Evolutionary conservation across 2,113 vertebrate genomes (phyloP).

Genomic region (Mola mola): DNA sequence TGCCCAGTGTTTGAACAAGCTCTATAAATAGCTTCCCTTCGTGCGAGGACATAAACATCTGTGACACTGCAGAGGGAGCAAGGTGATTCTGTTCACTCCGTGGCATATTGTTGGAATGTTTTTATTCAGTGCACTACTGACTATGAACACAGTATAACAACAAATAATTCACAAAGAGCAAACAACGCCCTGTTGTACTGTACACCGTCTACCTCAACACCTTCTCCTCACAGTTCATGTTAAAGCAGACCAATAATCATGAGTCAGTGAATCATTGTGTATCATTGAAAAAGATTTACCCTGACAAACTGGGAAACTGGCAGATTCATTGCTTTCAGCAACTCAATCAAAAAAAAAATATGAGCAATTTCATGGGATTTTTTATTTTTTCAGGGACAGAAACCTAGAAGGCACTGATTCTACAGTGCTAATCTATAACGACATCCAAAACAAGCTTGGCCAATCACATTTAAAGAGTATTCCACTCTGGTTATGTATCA

Average conservation of each 20-base stretch:
- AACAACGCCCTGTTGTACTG: constrained; percentile 18
- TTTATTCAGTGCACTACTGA: constrained; percentile 54
- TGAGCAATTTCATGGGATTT: constrained; percentile 2
- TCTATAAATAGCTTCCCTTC: too few species aligned
- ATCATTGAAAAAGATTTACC: constrained; percentile 9
- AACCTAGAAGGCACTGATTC: too few species aligned
- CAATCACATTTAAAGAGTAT: constrained; percentile 4
- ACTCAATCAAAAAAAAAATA: background rate
- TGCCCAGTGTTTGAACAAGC: too few species aligned
- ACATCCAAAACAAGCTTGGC: background rate
- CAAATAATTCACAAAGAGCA: constrained; percentile 22
- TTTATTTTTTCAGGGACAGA: too few species aligned
- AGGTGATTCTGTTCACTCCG: too few species aligned
- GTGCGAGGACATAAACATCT: too few species aligned
- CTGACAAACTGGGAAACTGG: background rate
- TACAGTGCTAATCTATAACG: background rate
- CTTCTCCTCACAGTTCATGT: background rate
- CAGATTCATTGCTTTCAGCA: background rate
- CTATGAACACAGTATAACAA: constrained; percentile 23
- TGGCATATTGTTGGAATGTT: constrained; percentile 8
- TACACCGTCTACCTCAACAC: background rate
- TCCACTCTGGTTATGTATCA: constrained; percentile 6
- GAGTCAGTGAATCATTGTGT: too few species aligned
- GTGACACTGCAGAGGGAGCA: too few species aligned
- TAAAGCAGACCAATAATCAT: background rate